phyloP scores from a whole-genome alignment of 2,797 vertebrate genomes.

The Pseudomugil tenellus region DNA sequence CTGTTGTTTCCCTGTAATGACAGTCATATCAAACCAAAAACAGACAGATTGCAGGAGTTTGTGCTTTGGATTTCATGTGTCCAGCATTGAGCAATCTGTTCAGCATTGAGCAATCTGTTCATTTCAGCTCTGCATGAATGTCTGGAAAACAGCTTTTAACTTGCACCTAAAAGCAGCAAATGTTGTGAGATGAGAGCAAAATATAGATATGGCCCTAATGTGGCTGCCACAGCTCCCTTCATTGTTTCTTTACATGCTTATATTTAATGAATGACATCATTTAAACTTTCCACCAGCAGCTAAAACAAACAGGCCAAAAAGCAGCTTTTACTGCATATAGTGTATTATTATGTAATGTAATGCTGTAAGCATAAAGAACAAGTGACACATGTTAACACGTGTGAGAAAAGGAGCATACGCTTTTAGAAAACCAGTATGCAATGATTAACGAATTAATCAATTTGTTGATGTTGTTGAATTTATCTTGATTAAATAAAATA shows the following conservation, averaged over 20 bases:
- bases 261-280: neutral
- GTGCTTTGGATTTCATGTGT: neutral
- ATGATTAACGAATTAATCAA: neutral
- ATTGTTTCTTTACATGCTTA: neutral
- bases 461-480: neutral
- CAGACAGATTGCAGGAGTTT: neutral
- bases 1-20: neutral
- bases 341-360: neutral
- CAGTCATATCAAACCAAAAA: neutral
- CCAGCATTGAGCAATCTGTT: neutral
- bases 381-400: too few species aligned
- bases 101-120: too few species aligned
- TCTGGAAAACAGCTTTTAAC: too few species aligned
- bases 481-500: neutral
- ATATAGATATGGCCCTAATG: neutral
- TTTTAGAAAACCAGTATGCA: neutral
- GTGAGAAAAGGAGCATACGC: neutral
- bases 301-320: too few species aligned
- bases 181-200: neutral
- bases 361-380: too few species aligned
- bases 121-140: neutral
- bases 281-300: too few species aligned
- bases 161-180: too few species aligned
- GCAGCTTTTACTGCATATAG: neutral
- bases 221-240: neutral